Evolutionary conservation across 2,113 vertebrate species (phyloP).

Genomic region (Triplophysa dalaica): DNA sequence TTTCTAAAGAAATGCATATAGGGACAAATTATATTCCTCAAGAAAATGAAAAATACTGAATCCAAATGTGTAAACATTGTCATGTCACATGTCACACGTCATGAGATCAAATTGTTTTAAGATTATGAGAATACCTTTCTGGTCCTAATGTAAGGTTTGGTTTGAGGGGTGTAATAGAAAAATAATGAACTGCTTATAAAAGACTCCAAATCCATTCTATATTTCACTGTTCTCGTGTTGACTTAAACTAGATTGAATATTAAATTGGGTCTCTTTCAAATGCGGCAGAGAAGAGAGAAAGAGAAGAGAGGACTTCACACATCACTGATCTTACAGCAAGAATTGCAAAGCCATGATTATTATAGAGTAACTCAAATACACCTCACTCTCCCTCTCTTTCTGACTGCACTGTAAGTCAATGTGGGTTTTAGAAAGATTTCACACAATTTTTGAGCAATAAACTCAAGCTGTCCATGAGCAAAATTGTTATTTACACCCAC

Average conservation of each 20-base stretch:
- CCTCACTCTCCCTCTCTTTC: not conserved
- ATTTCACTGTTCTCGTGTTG: constrained; percentile 12
- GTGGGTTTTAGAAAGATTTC: not conserved
- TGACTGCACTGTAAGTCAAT: not conserved
- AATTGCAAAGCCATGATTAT: not conserved
- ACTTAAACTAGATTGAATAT: constrained; percentile 29
- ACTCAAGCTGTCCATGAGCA: not conserved
- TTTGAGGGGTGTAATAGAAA: not conserved
- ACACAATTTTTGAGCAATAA: constrained; percentile 14
- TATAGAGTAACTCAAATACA: not conserved
- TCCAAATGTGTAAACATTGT: too few relatives aligned
- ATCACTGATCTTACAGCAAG: constrained; percentile 16
- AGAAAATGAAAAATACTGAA: too few relatives aligned
- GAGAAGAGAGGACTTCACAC: constrained; percentile 1
- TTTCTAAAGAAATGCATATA: too few relatives aligned
- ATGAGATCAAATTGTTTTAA: too few relatives aligned
- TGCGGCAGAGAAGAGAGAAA: not conserved
- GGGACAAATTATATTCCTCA: too few relatives aligned
- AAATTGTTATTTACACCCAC: constrained; percentile 38
- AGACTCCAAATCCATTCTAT: constrained; percentile 16
- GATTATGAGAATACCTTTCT: too few relatives aligned
- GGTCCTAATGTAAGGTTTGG: too few relatives aligned
- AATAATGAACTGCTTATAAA: constrained; percentile 32
- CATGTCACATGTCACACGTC: too few relatives aligned
- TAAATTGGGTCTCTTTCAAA: constrained; percentile 2